Percentiles rank a stretch among this genome's conserved stretches.
These are phyloP conservation scores for Sebastes vulpes DNA, from an alignment of 2,797 vertebrate genomes.

Conservation along the genomic window DNA sequence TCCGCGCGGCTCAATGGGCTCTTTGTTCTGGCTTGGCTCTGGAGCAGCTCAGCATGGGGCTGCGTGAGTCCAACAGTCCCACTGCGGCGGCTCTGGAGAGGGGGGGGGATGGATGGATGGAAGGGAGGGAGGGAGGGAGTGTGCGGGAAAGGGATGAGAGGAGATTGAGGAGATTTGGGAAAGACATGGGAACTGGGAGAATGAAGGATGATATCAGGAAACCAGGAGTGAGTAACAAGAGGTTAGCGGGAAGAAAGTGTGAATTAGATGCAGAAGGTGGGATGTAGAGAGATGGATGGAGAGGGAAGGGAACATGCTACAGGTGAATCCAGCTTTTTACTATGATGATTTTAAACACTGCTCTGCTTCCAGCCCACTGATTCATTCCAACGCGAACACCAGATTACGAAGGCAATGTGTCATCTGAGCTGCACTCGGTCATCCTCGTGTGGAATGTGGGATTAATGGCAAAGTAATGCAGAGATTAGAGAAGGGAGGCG, in stretches of 20 bases:
- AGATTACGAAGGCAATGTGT: conserved; percentile 41
- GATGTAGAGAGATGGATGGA: conserved; percentile 1
- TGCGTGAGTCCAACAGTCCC: conserved; percentile 78
- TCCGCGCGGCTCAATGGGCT: conserved; percentile 81
- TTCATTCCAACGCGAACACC: conserved; percentile 2
- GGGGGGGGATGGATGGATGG: conserved; percentile 38
- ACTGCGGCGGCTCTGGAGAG: conserved; percentile 46
- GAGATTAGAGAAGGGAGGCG: conserved; percentile 72
- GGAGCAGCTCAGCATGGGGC: conserved; percentile 81
- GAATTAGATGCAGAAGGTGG: conserved; percentile 23
- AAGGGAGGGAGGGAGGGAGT: conserved; percentile 16
- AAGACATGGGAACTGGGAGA: conserved; percentile 63
- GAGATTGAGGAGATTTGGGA: conserved; percentile 60
- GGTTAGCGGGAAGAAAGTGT: conserved; percentile 24
- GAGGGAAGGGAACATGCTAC: conserved; percentile 11
- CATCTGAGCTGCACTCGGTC: conserved; percentile 42
- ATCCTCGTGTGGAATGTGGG: conserved; percentile 55
- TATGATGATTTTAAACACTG: conserved; percentile 19
- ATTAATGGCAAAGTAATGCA: conserved; percentile 76
- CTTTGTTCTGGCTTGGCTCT: conserved; percentile 86
- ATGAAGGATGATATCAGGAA: conserved; percentile 41
- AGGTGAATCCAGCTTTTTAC: conserved; percentile 57
- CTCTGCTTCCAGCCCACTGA: conserved; percentile 4
- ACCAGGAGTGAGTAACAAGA: conserved; percentile 26
- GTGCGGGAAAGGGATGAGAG: conserved; percentile 41